Percentiles rank a stretch among this genome's conserved stretches.
phyloP scores from a whole-genome alignment of 2,113 vertebrate species.

The Vimba vimba region DNA sequence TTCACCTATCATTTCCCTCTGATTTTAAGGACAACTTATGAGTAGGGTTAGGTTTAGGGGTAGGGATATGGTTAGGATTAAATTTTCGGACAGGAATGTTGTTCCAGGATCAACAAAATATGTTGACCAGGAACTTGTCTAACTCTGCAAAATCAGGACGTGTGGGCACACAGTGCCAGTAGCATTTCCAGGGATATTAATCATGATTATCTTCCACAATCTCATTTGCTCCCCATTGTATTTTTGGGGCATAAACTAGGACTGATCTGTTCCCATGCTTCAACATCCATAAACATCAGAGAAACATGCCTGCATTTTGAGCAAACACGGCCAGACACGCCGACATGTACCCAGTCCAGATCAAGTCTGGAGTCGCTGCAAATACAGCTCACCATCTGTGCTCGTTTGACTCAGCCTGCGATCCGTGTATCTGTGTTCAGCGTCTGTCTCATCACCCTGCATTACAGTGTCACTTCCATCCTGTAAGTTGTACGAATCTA shows the following conservation, averaged over 20 bases:
- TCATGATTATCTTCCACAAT: too few species aligned
- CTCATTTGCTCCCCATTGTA: not conserved
- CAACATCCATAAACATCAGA: not conserved
- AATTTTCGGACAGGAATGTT: too few species aligned
- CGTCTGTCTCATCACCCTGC: constrained; percentile 19
- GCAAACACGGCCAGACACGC: constrained; percentile 23
- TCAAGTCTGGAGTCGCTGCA: not conserved
- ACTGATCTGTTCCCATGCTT: not conserved
- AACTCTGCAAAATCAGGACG: too few species aligned
- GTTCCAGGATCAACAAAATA: too few species aligned
- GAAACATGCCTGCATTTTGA: not conserved
- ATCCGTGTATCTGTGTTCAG: constrained; percentile 18
- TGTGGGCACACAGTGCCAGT: too few species aligned
- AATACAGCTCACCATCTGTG: constrained; percentile 16
- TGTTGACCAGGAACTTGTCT: too few species aligned
- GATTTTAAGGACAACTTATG: too few species aligned
- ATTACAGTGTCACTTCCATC: constrained; percentile 31
- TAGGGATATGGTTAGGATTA: too few species aligned
- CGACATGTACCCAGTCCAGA: constrained; percentile 16
- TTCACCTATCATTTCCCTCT: too few species aligned
- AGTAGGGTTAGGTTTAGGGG: too few species aligned
- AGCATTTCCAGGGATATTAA: too few species aligned
- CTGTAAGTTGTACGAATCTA: constrained; percentile 25
- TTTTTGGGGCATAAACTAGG: not conserved
- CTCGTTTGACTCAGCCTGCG: constrained; percentile 19